Evolutionary conservation across 2,797 vertebrate genomes (phyloP).

Genomic region (Parotocinclus haroldoi): DNA sequence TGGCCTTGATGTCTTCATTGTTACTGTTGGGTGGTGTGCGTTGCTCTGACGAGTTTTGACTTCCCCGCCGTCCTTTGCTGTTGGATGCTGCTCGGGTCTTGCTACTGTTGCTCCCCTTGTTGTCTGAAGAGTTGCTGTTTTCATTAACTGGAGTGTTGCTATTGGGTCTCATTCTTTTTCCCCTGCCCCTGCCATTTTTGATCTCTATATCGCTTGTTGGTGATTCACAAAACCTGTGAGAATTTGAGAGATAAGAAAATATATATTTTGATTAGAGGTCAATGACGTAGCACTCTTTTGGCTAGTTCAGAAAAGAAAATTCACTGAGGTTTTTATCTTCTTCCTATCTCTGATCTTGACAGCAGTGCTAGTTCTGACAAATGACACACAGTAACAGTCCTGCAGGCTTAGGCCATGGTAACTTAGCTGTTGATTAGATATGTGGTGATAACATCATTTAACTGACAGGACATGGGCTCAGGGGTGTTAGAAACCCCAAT

Average conservation of each 20-base stretch:
- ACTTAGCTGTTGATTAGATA: conserved; percentile 50
- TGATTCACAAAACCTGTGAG: conserved; percentile 92
- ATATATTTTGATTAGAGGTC: no score
- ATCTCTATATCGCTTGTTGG: conserved; percentile 98
- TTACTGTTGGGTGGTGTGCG: conserved; percentile 85
- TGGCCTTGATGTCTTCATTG: conserved; percentile 90
- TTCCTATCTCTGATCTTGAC: conserved; percentile 49
- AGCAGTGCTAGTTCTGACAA: conserved; percentile 47
- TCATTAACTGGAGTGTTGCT: conserved; percentile 91
- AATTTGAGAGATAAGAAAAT: no score
- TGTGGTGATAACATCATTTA: conserved; percentile 48
- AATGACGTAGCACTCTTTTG: conserved; percentile 38
- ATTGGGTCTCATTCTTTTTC: conserved; percentile 94
- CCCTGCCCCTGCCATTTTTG: conserved; percentile 94
- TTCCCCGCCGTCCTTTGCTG: conserved; percentile 93
- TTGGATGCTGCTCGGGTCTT: conserved; percentile 93
- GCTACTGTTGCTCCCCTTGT: conserved; percentile 84
- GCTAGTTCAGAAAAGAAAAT: conserved; percentile 37
- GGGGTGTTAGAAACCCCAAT: no score
- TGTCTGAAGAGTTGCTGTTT: conserved; percentile 83
- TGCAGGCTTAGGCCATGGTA: conserved; percentile 41
- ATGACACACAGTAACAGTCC: conserved; percentile 29
- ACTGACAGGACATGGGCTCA: conserved; percentile 28
- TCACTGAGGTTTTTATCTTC: conserved; percentile 44
- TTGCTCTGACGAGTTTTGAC: conserved; percentile 93